Evolutionary conservation across 2,113 vertebrate genomes (phyloP), one percentile per base, ranked within the genome.

Genomic region (Archocentrus centrarchus): DNA sequence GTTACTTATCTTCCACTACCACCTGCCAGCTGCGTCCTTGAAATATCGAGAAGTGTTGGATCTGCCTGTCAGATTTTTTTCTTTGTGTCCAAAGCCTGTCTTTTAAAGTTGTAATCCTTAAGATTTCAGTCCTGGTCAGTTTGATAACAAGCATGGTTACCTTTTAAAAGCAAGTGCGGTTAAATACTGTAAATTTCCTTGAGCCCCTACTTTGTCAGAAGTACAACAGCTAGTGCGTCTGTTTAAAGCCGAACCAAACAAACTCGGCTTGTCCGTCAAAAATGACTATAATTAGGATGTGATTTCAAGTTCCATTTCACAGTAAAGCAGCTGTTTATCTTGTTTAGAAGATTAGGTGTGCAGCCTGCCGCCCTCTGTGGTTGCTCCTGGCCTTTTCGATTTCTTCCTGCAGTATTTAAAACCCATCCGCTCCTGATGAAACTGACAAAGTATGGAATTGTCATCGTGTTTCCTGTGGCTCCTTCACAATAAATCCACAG

Each of bases 1-100:
- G 24, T 61, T 59, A 44, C 61, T 76, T 89, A 77, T 82, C 75
- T 84, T 14, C 39, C 39, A 47, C 70, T 53, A 18, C 57, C 60
- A 85, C 47, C 85, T 84, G 62, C 53, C 75, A 75, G 30, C 68
- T 17, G 11, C 24, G 17, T 44, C 84, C 30, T 57, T 66, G n/a
- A 75, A 75, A 77, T n/a, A 60, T 44, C 58, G 44, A 37, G 1
- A 64, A 70, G 58, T 57, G 73, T 60, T 62, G 5, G 30, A 60
- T 59, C n/a, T 59, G 35, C 55, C 50, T 37, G 24, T 73, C 39
- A 11, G 2, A 64, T 50, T 75, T 70, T 75, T 70, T 70, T 57
- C 9, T 13, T 39, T 62, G 14, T 73, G 80, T 85, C 22, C 35
- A 57, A 82, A 80, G 14, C 50, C 27, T 39, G 37, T 24, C 11